phyloP scores from a whole-genome alignment of 2,888 invertebrate species.

The Noctua janthina region DNA sequence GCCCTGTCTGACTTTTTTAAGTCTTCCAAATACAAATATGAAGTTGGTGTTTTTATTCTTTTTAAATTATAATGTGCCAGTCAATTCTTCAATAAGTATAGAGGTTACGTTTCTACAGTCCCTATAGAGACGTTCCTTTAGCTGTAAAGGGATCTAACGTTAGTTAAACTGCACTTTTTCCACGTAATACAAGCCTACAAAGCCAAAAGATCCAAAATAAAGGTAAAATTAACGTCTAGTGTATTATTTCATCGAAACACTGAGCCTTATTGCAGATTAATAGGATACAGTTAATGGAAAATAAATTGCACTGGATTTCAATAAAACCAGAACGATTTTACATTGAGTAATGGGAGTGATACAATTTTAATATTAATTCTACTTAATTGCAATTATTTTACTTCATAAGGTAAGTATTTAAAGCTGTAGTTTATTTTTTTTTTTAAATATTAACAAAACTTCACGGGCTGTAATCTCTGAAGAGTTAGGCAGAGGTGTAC shows the following conservation, averaged over 20 bases:
- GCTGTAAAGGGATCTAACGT: background rate
- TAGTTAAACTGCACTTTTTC: background rate
- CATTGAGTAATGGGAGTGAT: slow-evolving; percentile 6
- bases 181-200: background rate
- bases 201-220: background rate
- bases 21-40: background rate
- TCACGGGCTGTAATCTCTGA: too few relatives aligned
- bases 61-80: background rate
- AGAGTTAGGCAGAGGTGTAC: too few relatives aligned
- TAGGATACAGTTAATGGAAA: slow-evolving; percentile 25
- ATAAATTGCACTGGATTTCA: slow-evolving; percentile 25
- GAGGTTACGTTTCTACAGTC: background rate
- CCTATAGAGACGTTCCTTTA: background rate
- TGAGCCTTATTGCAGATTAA: slow-evolving; percentile 24
- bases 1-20: background rate
- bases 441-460: background rate
- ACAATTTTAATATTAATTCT: background rate
- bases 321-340: slow-evolving; percentile 12
- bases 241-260: background rate
- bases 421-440: background rate
- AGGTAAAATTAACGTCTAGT: background rate
- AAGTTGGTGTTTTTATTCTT: background rate
- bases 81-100: background rate
- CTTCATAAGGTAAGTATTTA: background rate
- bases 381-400: background rate